Evolutionary conservation across 2,113 vertebrate genomes (phyloP), one percentile per base, ranked within the genome.

Genomic region (Vidua macroura): DNA sequence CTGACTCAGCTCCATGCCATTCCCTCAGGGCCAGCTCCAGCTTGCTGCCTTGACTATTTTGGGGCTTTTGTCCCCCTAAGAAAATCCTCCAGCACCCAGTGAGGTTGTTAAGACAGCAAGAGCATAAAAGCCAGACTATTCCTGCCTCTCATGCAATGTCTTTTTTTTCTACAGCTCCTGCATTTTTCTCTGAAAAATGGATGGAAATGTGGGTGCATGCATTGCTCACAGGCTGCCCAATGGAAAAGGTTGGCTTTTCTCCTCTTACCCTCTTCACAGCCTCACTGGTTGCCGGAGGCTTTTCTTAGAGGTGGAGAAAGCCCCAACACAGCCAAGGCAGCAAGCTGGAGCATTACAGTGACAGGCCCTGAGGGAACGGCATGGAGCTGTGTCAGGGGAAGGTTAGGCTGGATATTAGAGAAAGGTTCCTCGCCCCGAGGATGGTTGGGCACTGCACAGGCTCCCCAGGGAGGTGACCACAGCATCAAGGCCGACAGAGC

Each of bases 21-120:
- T 59, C 44, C 53, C 52, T 19, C 24, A 8, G 20, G 15, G 14
- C 12, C 35, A 41, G 41, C 20, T 80, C 49, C 88, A 55, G 39
- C 35, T 89, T 41, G 31, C 49, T 86, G 55, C 25, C 9, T 76
- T 48, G 30, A 13, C 55, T 69, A 2, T 39, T 4, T 4, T 15
- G 6, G 11, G 43, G 28, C 2, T 63, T n/a, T 41, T 10, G 5
- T 7, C 6, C n/a, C 5, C 1, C 3, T 7, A 4, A 18, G 18
- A 2, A 48, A 81, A 87, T 35, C 15, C 10, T 63, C 20, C 2
- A 0, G 0, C 58, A 33, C 9, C 6, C 35, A 58, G 28, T 5
- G 17, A 73, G n/a, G 69, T n/a, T 63, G n/a, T 31, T 8, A 44
- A 27, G 24, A 46, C 7, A 81, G 20, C 17, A 60, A 74, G 13